Base-by-base conservation (phyloP, 2,888 invertebrate species). In the Teleiodes luculella region DNA sequence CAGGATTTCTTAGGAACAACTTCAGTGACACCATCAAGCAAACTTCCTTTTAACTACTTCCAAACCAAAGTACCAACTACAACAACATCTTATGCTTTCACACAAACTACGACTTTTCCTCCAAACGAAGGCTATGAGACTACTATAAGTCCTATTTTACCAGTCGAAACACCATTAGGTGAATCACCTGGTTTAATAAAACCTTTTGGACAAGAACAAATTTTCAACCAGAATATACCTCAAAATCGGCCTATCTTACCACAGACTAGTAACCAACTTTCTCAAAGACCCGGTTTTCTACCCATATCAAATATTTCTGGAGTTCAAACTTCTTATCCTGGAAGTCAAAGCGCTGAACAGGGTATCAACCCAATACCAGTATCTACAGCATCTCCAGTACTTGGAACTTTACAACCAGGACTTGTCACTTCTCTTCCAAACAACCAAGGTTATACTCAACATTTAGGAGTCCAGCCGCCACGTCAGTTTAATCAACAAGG, bases 81-180 rank as follows among this genome's bases (percentile, higher is more conserved):
- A 0, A 78, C 77, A 2, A 74, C 72, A 0, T 72, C 78, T 0
- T 76, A 73, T 52, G 78, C 74, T 0, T 76, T 74, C 46, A 67
- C 76, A 2, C 78, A 76, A 52, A 78, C 76, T 2, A 78, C 78
- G 0, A 78, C 74, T 2, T 75, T 62, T 48, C 68, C 75, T n/a
- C 59, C 72, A 6, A 33, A 52, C 1, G 64, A 70, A 52, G 60
- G 53, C 1, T 67, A 60, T 46, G 66, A 65, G 52, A 61, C 63
- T 55, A 64, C 61, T 7, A 6, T 57, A 36, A 53, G 35, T 35
- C 58, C 60, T 24, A 31, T 59, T 28, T 52, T 52, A 5, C 24
- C 49, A n/a, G 14, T 28, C n/a, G 28, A 35, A 18, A 20, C 18
- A 5, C 10, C 18, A 2, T 20, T 20, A 13, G 13, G 46, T n/a